Evolutionary conservation across 2,797 vertebrate species (phyloP), one percentile per base, ranked within the genome.

Genomic region (Glossophaga mutica): DNA sequence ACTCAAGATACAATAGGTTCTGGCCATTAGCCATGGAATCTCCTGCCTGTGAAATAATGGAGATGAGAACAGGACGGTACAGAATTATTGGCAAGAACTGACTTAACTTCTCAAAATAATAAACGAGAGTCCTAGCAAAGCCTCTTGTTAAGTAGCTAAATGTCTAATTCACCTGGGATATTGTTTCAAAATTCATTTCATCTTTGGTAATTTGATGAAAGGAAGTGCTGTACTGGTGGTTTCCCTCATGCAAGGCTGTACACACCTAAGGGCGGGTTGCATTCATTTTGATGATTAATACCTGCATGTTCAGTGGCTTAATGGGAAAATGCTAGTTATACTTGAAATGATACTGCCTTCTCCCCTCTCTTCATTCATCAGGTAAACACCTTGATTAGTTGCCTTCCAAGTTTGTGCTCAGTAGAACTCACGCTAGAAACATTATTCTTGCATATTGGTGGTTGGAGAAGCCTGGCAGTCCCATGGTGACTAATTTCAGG

Each of bases 171-270:
- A 98, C 98, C 50, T 24, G 97, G 98, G 98, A 98, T 97, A 95
- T 98, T 98, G 97, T 98, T 98, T 98, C 98, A 98, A 98, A 98
- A 98, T 98, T 98, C 98, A 98, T 98, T 98, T 98, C 92, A 81
- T 98, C 96, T 97, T 98, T 4, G 7, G 98, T 98, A 98, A 98
- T 98, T 98, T 98, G 98, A 98, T 98, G 97, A 98, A 98, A 98
- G 96, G 96, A 98, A 98, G 96, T 90, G 24, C 97, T 96, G 96
- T 96, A 77, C 91, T 98, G 97, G 98, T 97, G 94, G 97, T 97
- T 98, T 97, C 98, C 98, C 98, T 96, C 93, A 87, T 97, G 97
- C 97, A 96, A 97, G 97, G 94, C 95, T 97, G 84, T 97, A 97
- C 21, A 15, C 96, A 98, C 97, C 97, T 98, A 95, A 97, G 98